Evolutionary conservation across 2,113 vertebrate genomes (phyloP), one percentile per base, ranked within the genome.

Genomic region (Benitochromis conjunctus): DNA sequence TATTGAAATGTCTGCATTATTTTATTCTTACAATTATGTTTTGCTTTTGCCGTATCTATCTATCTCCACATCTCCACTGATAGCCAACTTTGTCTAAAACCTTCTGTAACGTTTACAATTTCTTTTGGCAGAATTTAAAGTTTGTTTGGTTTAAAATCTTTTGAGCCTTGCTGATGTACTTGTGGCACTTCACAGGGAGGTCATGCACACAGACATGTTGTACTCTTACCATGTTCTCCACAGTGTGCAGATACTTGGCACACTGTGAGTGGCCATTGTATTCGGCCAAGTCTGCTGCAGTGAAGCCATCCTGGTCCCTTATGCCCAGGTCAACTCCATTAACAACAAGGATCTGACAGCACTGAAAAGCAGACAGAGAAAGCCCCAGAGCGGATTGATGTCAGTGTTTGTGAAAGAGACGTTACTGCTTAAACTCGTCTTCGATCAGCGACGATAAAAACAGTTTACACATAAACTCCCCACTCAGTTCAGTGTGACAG

Each of bases 291-390:
- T 99, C 98, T 0, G 98, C 97, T 0, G 97, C 97, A 0, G 98
- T 97, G 95, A 98, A 98, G 60, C 98, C 97, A 1, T 99, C 98
- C 83, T 97, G 97, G 94, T 99, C 99, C 2, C 94, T 96, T 55
- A 98, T 83, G 48, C 96, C 96, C 88, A 99, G 95, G 93, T 98
- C 97, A 66, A 98, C 98, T 0, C 98, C 98, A 0, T 99, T 99
- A 79, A 99, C 99, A 79, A 99, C 98, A 10, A 99, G 95, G 85
- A 99, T 98, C 96, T 99, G 99, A 95, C 99, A 99, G 94, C 98
- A 99, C 99, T 99, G 71, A 7, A 74, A 41, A 80, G 7, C 5
- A 56, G 26, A 57, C 19, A 54, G 26, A 80, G 18, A 41, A 41
- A 51, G 36, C 64, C 57, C 62, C 29, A 54, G 24, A 11, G n/a